These are phyloP conservation scores for Cryptus viduatorius DNA, from an alignment of 2,888 invertebrate species.

Conservation along the genomic window DNA sequence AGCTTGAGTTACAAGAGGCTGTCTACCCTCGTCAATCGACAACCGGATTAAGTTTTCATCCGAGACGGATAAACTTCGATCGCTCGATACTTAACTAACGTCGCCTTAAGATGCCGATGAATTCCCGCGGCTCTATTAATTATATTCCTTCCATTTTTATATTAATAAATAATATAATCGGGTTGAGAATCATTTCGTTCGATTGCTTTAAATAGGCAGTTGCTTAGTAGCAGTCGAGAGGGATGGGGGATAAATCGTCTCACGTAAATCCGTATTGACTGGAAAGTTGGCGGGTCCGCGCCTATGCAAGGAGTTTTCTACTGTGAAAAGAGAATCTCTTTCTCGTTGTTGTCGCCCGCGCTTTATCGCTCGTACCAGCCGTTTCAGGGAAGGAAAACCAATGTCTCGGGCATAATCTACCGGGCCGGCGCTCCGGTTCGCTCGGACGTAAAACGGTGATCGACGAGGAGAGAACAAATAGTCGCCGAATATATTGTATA, in stretches of 20 bases:
- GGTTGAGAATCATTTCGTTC: neutral
- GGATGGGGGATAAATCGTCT: constrained; percentile 33
- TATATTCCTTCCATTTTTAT: neutral
- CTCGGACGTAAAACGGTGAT: constrained; percentile 63
- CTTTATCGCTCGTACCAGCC: constrained; percentile 67
- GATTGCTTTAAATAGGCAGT: constrained; percentile 42
- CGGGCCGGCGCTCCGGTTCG: constrained; percentile 52
- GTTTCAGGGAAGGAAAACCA: constrained; percentile 48
- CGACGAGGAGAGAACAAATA: constrained; percentile 65
- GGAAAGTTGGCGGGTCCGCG: constrained; percentile 24
- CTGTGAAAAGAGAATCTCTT: constrained; percentile 48
- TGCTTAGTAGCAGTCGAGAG: neutral
- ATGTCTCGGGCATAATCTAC: constrained; percentile 66
- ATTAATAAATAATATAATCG: constrained; percentile 9
- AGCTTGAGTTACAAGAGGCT: neutral
- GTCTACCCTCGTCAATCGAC: constrained; percentile 1
- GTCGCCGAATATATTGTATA: constrained; percentile 43
- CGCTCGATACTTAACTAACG: constrained; percentile 10
- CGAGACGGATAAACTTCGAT: constrained; percentile 13
- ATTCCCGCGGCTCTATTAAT: neutral
- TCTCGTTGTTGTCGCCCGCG: constrained; percentile 53
- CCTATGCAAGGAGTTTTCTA: constrained; percentile 32
- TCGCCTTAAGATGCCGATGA: neutral
- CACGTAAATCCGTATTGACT: constrained; percentile 36
- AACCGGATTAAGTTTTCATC: constrained; percentile 15